These are phyloP conservation scores for Oreocharis arfaki DNA, from an alignment of 2,113 vertebrate species.

Conservation along the genomic window DNA sequence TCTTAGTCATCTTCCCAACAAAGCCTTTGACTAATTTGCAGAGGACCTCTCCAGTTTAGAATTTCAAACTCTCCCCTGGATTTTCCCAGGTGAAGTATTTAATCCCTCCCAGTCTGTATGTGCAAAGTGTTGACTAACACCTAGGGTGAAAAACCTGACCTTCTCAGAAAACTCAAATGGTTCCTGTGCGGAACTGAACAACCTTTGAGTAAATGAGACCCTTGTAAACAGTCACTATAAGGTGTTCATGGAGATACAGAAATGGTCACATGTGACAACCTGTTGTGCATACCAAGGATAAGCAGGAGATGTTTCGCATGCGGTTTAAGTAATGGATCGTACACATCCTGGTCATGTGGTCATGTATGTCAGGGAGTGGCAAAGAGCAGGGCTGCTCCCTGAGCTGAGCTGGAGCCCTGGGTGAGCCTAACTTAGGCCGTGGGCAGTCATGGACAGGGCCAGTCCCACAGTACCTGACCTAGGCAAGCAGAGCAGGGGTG, in stretches of 20 bases:
- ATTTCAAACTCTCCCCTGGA: background rate
- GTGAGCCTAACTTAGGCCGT: background rate
- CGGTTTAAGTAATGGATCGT: rapidly evolving
- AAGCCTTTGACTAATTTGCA: background rate
- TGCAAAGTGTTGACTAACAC: background rate
- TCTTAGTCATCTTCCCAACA: background rate
- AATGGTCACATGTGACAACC: background rate
- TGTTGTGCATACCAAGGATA: background rate
- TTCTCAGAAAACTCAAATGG: background rate
- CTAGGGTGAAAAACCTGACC: background rate
- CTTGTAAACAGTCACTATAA: background rate
- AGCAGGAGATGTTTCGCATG: background rate
- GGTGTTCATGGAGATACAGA: background rate
- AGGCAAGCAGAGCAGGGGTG: background rate
- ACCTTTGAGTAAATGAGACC: background rate
- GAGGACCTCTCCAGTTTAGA: background rate
- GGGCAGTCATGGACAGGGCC: rapidly evolving
- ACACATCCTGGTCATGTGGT: too few species aligned
- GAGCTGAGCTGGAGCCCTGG: background rate
- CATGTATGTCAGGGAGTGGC: background rate
- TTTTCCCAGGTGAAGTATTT: background rate
- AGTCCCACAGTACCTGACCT: background rate
- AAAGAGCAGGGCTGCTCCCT: background rate
- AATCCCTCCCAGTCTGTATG: background rate
- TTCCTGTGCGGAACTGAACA: background rate